A percentile compares a stretch with the other conserved stretches of the same genome.
These are phyloP conservation scores for Spea hammondii DNA, from an alignment of 2,797 vertebrate genomes.

Conservation along the genomic window DNA sequence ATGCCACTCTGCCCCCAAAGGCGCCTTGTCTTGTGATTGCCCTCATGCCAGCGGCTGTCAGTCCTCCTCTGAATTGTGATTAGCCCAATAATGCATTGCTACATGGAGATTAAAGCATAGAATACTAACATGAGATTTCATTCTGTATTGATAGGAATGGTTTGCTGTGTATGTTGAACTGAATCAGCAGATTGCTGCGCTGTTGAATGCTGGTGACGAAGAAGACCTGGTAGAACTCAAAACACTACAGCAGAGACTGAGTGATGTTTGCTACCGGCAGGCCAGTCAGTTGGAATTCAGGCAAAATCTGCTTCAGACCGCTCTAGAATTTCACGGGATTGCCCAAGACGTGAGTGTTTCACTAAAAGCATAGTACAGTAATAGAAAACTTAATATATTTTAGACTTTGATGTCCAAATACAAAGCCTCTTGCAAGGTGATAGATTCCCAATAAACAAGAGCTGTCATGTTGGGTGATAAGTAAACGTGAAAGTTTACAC, in stretches of 20 bases:
- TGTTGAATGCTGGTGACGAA: constrained; percentile 89
- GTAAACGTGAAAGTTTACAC: too few relatives aligned
- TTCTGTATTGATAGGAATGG: constrained; percentile 81
- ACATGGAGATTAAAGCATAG: neutral
- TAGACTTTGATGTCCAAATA: too few relatives aligned
- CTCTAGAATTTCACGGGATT: constrained; percentile 89
- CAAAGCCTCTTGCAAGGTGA: too few relatives aligned
- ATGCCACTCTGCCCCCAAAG: too few relatives aligned
- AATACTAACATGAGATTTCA: neutral
- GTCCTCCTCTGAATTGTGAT: too few relatives aligned
- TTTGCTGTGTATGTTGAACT: constrained; percentile 98
- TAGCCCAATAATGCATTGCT: neutral
- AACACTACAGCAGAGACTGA: constrained; percentile 91
- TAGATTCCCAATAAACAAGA: too few relatives aligned
- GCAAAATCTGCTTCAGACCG: constrained; percentile 91
- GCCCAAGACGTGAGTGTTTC: constrained; percentile 74
- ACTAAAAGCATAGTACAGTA: too few relatives aligned
- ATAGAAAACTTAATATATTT: too few relatives aligned
- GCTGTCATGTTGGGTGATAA: too few relatives aligned
- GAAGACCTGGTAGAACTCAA: constrained; percentile 92
- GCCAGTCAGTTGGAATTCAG: constrained; percentile 94
- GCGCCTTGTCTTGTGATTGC: too few relatives aligned
- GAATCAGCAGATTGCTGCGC: constrained; percentile 95
- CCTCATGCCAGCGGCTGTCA: too few relatives aligned
- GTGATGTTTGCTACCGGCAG: constrained; percentile 95